Evolutionary conservation across 2,888 invertebrate genomes (phyloP), one percentile per base, ranked within the genome.

Genomic region (Tuberolachnus salignus): DNA sequence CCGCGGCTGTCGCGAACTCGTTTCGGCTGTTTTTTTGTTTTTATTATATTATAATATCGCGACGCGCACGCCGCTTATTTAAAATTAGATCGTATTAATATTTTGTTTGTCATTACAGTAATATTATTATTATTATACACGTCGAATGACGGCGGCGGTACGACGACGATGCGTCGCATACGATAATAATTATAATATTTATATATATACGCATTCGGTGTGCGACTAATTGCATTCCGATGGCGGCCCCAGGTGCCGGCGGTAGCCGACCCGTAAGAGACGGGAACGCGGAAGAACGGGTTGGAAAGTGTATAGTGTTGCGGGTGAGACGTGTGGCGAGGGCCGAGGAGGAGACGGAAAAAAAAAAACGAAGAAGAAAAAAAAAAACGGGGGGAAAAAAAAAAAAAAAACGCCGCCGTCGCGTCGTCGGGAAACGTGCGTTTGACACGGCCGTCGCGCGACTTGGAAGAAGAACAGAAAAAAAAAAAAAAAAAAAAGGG

Each of bases 11-110:
- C 34, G 34, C 6, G 6, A 34, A 34, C 34, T 34, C 34, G 34
- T 34, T 34, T 34, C n/a, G 34, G 34, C 34, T 34, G 34, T 34
- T 34, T n/a, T n/a, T n/a, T n/a, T n/a, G n/a, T n/a, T n/a, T n/a
- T n/a, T n/a, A n/a, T n/a, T n/a, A n/a, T n/a, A 19, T 63, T 34
- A 34, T 34, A 34, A 34, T 34, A 34, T 34, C 34, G 34, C 34
- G 34, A 1, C 9, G 4, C 19, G n/a, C 21, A 63, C 34, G 42
- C 63, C 16, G 63, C 53, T 64, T 73, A 73, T 73, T 63, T 73
- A n/a, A 73, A 73, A 73, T 73, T 73, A 73, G 73, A 73, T 73
- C 63, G 53, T 73, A n/a, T n/a, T n/a, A n/a, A n/a, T n/a, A n/a
- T n/a, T n/a, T 73, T 64, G 73, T 63, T 64, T 53, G 53, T 73